Evolutionary conservation across 2,797 vertebrate genomes (phyloP).

Genomic region (Octomys mimax): DNA sequence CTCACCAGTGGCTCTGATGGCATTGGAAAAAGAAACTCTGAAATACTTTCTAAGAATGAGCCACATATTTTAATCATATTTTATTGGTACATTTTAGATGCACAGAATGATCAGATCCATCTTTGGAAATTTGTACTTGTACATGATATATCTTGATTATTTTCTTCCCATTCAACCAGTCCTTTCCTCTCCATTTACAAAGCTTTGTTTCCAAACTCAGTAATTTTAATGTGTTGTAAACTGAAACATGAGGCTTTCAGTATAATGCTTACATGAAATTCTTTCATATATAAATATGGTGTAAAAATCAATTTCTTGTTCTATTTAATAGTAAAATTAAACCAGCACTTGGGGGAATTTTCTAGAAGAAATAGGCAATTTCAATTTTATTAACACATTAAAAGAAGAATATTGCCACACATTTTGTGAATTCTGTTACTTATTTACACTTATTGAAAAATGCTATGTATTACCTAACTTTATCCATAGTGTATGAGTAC

Average conservation of each 20-base stretch:
- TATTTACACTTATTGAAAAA: conserved; percentile 41
- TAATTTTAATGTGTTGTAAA: not conserved
- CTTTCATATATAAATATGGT: not conserved
- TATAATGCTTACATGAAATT: not conserved
- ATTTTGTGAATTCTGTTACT: not conserved
- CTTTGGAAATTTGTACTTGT: too few relatives aligned
- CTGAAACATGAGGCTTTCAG: not conserved
- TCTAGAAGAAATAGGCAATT: not conserved
- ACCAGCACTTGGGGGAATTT: not conserved
- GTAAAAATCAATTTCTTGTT: not conserved
- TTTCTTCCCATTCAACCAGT: too few relatives aligned
- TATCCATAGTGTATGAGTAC: not conserved
- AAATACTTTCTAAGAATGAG: not conserved
- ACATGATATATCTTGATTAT: too few relatives aligned
- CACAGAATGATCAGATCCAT: not conserved
- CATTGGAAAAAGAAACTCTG: not conserved
- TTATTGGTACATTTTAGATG: not conserved
- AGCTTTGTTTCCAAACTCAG: not conserved
- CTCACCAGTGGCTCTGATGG: not conserved
- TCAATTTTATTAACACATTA: not conserved
- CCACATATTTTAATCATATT: not conserved
- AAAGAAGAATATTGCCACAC: conserved; percentile 21
- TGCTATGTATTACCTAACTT: conserved; percentile 4
- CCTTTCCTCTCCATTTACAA: too few relatives aligned
- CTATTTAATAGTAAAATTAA: not conserved